Percentiles rank a stretch among this genome's conserved stretches.
Conservation (phyloP, 2,113 vertebrate species). For the Phrynosoma blainvillii region DNA sequence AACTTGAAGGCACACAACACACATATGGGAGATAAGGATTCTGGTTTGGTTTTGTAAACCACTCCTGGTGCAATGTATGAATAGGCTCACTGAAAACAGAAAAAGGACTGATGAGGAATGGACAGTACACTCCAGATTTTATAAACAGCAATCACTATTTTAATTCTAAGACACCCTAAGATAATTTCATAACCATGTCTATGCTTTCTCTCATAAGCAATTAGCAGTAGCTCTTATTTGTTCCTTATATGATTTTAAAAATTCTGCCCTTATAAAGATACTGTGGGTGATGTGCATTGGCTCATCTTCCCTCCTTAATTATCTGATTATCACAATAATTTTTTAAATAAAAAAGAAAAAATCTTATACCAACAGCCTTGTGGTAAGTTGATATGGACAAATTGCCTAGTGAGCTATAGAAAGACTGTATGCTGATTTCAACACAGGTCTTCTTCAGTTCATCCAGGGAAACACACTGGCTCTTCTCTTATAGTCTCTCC, state of each 20-base stretch:
- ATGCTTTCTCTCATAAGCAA: background rate
- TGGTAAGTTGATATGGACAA: background rate
- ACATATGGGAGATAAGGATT: background rate
- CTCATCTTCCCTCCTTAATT: background rate
- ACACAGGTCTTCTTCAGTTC: background rate
- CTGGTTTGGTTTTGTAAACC: background rate
- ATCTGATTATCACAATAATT: background rate
- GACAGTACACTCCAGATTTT: too few relatives aligned
- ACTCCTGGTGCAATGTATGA: too few relatives aligned
- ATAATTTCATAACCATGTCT: too few relatives aligned
- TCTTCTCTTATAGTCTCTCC: background rate
- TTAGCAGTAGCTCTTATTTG: background rate
- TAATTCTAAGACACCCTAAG: too few relatives aligned
- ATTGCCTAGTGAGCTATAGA: background rate
- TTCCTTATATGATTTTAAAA: background rate
- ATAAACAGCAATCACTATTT: too few relatives aligned
- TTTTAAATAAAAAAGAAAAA: too few relatives aligned
- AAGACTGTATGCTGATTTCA: background rate
- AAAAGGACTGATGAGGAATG: too few relatives aligned
- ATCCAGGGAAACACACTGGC: background rate
- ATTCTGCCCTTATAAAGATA: background rate
- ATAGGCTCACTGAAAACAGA: too few relatives aligned
- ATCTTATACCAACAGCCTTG: background rate
- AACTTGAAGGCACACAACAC: too few relatives aligned
- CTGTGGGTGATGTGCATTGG: background rate